Percentiles rank a stretch among this genome's conserved stretches.
Evolutionary conservation across 2,113 vertebrate species (phyloP).

Genomic region (Marmota monax): DNA sequence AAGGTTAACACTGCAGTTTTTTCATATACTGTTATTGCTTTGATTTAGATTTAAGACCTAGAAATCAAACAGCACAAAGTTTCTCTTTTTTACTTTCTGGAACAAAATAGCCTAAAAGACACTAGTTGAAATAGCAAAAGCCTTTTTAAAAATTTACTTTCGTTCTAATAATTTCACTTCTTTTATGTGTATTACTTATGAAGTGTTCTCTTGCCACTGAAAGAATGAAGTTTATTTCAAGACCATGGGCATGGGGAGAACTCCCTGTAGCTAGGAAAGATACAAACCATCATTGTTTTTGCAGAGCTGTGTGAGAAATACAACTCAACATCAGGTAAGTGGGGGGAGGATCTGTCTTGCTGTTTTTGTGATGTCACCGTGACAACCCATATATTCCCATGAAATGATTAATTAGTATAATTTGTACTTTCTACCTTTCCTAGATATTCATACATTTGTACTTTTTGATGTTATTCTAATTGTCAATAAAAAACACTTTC

Average conservation of each 20-base stretch:
- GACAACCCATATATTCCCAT: not conserved
- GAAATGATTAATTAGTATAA: not conserved
- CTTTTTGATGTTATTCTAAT: slow-evolving; percentile 13
- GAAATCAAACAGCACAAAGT: slow-evolving; percentile 30
- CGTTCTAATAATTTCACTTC: not conserved
- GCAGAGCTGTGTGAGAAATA: not conserved
- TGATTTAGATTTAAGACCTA: slow-evolving; percentile 45
- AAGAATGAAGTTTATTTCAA: slow-evolving; percentile 9
- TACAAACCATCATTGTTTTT: not conserved
- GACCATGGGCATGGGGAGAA: not conserved
- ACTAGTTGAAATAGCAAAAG: slow-evolving; percentile 30
- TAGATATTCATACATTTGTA: not conserved
- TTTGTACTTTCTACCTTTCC: not conserved
- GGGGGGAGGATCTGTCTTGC: too few species aligned
- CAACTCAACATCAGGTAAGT: not conserved
- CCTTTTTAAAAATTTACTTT: not conserved
- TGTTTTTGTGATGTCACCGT: not conserved
- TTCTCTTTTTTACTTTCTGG: not conserved
- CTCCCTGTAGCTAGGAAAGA: not conserved
- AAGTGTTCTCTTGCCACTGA: slow-evolving; percentile 29
- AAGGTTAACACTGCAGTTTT: not conserved
- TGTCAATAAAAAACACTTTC: not conserved
- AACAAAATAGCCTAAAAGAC: slow-evolving; percentile 25
- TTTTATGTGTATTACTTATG: slow-evolving; percentile 22
- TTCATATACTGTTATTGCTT: not conserved